Evolutionary conservation across 2,113 vertebrate species (phyloP).

Genomic region (Pseudorasbora parva): DNA sequence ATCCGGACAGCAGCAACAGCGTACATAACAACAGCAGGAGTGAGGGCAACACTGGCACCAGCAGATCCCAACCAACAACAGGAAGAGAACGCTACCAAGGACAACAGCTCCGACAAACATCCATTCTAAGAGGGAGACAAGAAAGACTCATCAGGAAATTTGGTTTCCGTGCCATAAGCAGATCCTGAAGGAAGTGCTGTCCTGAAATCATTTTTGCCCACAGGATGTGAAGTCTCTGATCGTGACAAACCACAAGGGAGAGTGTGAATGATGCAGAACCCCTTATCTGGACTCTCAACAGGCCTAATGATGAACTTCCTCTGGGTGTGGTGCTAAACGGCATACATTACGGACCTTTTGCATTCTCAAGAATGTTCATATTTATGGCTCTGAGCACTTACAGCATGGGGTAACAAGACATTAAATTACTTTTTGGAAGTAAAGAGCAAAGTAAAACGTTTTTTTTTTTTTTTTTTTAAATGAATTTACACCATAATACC

Average conservation of each 20-base stretch:
- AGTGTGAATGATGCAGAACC: conserved; percentile 38
- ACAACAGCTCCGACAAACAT: conserved; percentile 91
- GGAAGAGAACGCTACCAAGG: conserved; percentile 85
- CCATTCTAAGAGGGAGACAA: conserved; percentile 83
- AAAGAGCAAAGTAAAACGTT: background rate
- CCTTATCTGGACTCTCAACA: conserved; percentile 58
- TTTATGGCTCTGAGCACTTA: background rate
- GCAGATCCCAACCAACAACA: conserved; percentile 91
- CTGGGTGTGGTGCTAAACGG: conserved; percentile 51
- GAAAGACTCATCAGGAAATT: conserved; percentile 15
- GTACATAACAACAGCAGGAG: conserved; percentile 95
- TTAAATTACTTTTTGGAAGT: background rate
- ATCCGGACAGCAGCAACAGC: conserved; percentile 96
- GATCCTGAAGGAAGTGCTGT: conserved; percentile 16
- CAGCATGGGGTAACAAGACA: background rate
- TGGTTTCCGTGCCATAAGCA: background rate
- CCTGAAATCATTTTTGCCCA: conserved; percentile 11
- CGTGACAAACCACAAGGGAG: conserved; percentile 9
- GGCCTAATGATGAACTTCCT: conserved; percentile 66
- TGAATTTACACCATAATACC: background rate
- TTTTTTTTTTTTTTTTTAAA: too few relatives aligned
- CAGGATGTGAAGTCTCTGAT: conserved; percentile 37
- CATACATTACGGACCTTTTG: conserved; percentile 18
- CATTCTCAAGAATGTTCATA: background rate
- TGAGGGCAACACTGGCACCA: conserved; percentile 99